phyloP scores from a whole-genome alignment of 2,113 vertebrate genomes.

The Pachypanchax playfairii region DNA sequence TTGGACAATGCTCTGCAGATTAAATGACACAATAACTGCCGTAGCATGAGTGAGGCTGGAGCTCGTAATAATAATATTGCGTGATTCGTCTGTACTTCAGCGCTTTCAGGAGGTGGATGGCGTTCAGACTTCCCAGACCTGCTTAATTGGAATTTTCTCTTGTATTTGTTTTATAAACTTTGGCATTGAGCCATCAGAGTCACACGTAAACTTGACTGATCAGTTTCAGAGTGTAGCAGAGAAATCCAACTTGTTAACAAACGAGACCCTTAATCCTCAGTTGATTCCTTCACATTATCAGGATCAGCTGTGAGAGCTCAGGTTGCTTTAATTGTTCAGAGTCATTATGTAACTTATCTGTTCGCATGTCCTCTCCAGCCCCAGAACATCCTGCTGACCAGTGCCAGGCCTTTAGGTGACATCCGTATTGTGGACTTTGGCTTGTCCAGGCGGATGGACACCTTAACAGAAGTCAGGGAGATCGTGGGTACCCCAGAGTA shows the following conservation, averaged over 20 bases:
- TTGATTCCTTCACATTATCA: conserved; percentile 1
- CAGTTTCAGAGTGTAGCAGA: too few species aligned
- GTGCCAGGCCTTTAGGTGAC: conserved; percentile 87
- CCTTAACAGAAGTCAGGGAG: conserved; percentile 88
- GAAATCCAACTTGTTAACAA: too few species aligned
- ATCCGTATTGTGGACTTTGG: conserved; percentile 97
- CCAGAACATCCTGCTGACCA: conserved; percentile 92
- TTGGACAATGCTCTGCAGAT: conserved; percentile 9
- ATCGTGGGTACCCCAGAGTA: conserved; percentile 97
- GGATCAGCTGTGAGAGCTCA: conserved; percentile 5
- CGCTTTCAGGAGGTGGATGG: conserved; percentile 7
- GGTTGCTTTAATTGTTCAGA: conserved; percentile 4
- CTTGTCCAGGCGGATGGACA: conserved; percentile 91
- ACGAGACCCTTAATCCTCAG: conserved; percentile 30
- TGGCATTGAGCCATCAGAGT: conserved; percentile 3
- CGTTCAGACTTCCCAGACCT: not conserved
- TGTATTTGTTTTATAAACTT: too few species aligned
- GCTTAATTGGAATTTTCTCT: too few species aligned
- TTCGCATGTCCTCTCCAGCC: conserved; percentile 76
- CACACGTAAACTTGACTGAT: not conserved
- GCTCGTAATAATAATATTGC: not conserved
- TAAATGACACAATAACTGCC: not conserved
- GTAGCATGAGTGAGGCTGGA: too few species aligned
- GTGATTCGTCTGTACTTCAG: not conserved
- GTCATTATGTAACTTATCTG: conserved; percentile 35